Base-by-base conservation (phyloP, 2,888 invertebrate genomes). In the Dicranocentrus wangi region DNA sequence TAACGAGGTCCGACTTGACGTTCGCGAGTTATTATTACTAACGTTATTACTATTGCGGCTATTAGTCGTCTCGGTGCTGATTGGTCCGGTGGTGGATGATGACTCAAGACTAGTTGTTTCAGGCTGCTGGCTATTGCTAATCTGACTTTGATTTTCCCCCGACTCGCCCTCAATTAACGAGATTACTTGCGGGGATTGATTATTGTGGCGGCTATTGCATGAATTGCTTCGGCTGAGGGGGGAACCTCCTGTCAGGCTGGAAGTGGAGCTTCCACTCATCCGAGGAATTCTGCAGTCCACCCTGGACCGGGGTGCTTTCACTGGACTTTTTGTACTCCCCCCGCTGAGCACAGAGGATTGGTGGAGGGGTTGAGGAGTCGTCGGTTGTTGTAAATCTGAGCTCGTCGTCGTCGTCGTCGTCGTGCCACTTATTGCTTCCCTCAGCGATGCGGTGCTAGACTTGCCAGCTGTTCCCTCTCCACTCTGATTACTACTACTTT, bases 71-170 rank as follows among this genome's bases (percentile, higher is more conserved):
- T 78, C 77, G 8, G 21, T 60, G 60, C 53, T 68, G 21, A 61
- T 60, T 69, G 63, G 58, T 55, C 70, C 15, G 43, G 55, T 53
- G 66, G 58, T 42, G 63, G 63, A 13, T n/a, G 75, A 76, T 21
- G 63, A 78, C 21, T 78, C 78, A 43, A 78, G 78, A 71, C 78
- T 78, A 78, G 78, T 61, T n/a, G n/a, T 47, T 21, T 68, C 27
- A 28, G n/a, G n/a, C n/a, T n/a, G n/a, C n/a, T n/a, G 53, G 55
- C 28, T 66, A 47, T 58, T 68, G 28, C 1, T 66, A 21, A 65
- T 66, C 28, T 75, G 66, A 76, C 77, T 69, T 61, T 78, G 78
- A 65, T 78, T 55, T 32, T 78, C 70, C 28, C 47, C 23, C 42
- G 47, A 63, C 55, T 60, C 68, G 43, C 23, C 47, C 66, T 78